Conservation (phyloP, 2,113 vertebrate genomes). For the Scomber scombrus region DNA sequence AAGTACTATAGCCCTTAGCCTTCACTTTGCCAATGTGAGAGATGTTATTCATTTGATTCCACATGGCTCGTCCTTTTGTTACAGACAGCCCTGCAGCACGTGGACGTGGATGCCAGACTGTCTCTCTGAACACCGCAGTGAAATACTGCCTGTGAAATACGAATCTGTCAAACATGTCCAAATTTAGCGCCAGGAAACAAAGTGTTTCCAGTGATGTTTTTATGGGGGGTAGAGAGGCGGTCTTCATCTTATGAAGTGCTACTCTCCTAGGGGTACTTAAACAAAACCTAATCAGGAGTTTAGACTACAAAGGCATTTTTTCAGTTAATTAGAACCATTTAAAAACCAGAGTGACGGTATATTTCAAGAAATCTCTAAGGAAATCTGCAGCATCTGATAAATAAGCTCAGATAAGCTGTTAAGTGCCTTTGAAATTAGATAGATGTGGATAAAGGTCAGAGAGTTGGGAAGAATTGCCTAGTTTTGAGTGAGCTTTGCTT, state of each 20-base stretch:
- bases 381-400: conserved; percentile 27
- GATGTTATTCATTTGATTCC: neutral
- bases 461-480: neutral
- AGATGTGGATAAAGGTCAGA: neutral
- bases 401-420: conserved; percentile 10
- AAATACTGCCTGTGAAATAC: conserved; percentile 64
- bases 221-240: neutral
- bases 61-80: neutral
- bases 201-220: conserved; percentile 54
- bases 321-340: conserved; percentile 50
- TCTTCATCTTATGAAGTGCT: conserved; percentile 16
- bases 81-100: neutral
- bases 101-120: conserved; percentile 11
- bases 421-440: conserved; percentile 13
- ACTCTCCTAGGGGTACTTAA: conserved; percentile 45
- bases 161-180: conserved; percentile 45
- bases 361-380: conserved; percentile 26
- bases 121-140: conserved; percentile 31
- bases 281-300: conserved; percentile 43
- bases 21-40: neutral
- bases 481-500: neutral
- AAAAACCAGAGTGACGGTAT: conserved; percentile 17
- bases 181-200: conserved; percentile 51
- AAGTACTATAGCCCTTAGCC: neutral
- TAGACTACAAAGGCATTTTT: conserved; percentile 68